Evolutionary conservation across 2,797 vertebrate species (phyloP), one percentile per base, ranked within the genome.

Genomic region (Oceanodroma leucorhoa): DNA sequence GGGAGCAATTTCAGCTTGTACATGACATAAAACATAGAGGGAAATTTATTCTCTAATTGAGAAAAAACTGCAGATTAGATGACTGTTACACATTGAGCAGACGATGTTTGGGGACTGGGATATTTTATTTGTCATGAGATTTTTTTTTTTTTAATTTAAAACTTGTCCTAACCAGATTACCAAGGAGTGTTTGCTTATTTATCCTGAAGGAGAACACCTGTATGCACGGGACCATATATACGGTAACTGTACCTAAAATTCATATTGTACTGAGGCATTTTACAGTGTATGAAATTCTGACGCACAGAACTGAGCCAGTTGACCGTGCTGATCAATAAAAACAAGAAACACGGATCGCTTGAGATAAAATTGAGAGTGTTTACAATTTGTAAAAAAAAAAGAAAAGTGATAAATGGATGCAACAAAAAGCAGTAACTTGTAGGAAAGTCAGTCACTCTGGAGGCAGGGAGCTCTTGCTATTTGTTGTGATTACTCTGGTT

Each of bases 401-500:
- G n/a, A 23, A 26, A 46, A 22, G 7, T 24, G 46, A 61, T 57
- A 78, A 88, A 40, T 41, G 51, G 34, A 60, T 75, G 24, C 58
- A 71, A 41, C 22, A 51, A 86, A 87, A 95, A 83, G 9, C 50
- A 69, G 8, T 83, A 79, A 62, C 48, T 84, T 90, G 17, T 72
- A 81, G 82, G 77, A 90, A 86, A 58, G 50, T 13, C 0, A 8
- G 54, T 91, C 65, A 41, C 40, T 72, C 15, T 40, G 65, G 58
- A 88, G 62, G 53, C 51, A 61, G 58, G 58, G 73, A 83, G 53
- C 64, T 90, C 55, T 90, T 90, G 51, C 48, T 73, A 26, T 91
- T 94, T 89, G 70, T 90, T 87, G 58, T 91, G 58, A 88, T 81
- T 93, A 32, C 29, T 94, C 77, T 94, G 73, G 36, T 86, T 90